These are phyloP conservation scores for Heliocidaris tuberculata DNA, from an alignment of 35 echinoderm and acorn worm species.

Conservation along the genomic window DNA sequence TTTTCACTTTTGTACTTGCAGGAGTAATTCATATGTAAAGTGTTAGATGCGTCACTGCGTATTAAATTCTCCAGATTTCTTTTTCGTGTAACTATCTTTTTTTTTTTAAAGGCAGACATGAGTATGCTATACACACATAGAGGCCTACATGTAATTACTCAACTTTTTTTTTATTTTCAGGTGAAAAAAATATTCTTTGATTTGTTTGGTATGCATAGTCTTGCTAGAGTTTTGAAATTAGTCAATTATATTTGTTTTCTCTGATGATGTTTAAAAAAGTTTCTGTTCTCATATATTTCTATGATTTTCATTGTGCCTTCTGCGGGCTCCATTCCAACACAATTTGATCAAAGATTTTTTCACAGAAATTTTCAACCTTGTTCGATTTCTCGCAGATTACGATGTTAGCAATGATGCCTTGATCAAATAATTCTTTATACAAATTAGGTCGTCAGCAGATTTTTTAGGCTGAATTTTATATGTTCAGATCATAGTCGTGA, in stretches of 20 bases:
- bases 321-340: neutral
- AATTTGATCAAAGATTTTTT: slow-evolving; percentile 24
- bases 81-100: too few species aligned
- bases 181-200: neutral
- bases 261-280: neutral
- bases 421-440: slow-evolving; percentile 23
- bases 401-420: neutral
- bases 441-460: slow-evolving; percentile 21
- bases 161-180: neutral
- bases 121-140: neutral
- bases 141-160: neutral
- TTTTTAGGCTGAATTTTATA: slow-evolving; percentile 42
- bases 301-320: slow-evolving; percentile 27
- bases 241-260: neutral
- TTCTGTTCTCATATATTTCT: slow-evolving; percentile 29
- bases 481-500: neutral
- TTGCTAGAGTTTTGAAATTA: neutral
- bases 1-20: too few species aligned
- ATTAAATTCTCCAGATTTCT: too few species aligned
- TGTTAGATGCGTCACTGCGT: too few species aligned
- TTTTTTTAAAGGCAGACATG: too few species aligned
- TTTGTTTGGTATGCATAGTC: neutral
- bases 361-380: slow-evolving; percentile 21
- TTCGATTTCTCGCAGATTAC: slow-evolving; percentile 1
- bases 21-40: too few species aligned